A percentile compares a stretch with the other conserved stretches of the same genome.
Conservation (phyloP, 2,797 vertebrate species). For the Sebastes hubbsi region DNA sequence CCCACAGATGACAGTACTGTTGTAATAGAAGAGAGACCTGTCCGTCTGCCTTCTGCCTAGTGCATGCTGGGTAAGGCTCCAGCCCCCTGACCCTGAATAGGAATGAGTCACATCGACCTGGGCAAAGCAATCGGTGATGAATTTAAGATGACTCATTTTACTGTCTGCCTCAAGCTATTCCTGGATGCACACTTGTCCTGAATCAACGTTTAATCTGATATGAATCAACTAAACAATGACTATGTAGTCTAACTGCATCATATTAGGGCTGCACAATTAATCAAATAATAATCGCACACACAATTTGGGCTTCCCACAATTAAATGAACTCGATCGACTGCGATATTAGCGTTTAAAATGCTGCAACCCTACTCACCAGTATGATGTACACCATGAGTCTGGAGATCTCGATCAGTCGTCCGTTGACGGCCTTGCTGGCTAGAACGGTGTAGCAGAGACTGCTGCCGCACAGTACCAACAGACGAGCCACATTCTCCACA, state of each 20-base stretch:
- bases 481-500: slow-evolving; percentile 89
- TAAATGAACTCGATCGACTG: too few species aligned
- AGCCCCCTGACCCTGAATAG: not conserved
- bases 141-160: not conserved
- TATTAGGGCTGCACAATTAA: too few species aligned
- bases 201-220: not conserved
- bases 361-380: slow-evolving; percentile 70
- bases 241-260: not conserved
- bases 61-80: not conserved
- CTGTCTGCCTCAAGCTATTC: not conserved
- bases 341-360: too few species aligned
- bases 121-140: not conserved
- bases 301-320: not conserved
- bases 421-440: slow-evolving; percentile 88
- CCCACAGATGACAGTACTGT: not conserved
- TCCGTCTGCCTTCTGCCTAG: not conserved
- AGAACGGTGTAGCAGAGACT: slow-evolving; percentile 88
- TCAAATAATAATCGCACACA: rapidly evolving
- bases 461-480: slow-evolving; percentile 89
- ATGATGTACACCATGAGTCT: slow-evolving; percentile 87
- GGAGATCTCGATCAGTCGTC: slow-evolving; percentile 82
- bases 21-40: not conserved
- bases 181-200: not conserved
- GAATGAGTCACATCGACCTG: not conserved
- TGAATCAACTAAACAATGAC: not conserved